Conservation (phyloP, 2,888 invertebrate species). For the Eilema sororculum region DNA sequence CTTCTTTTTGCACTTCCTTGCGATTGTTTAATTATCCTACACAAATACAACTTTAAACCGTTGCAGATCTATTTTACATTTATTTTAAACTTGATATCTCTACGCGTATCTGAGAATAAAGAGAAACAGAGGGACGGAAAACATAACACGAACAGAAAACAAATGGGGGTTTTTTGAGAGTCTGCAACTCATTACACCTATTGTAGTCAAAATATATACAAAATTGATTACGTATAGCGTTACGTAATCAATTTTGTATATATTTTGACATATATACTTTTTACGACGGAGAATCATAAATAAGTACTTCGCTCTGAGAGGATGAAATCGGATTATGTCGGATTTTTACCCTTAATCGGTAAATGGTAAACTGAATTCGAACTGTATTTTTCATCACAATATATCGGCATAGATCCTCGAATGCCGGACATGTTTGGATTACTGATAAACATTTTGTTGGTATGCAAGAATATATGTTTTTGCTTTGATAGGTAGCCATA, state of each 20-base stretch:
- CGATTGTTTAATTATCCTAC: not conserved
- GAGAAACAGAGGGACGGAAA: too few relatives aligned
- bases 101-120: too few relatives aligned
- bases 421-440: not conserved
- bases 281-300: not conserved
- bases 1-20: too few relatives aligned
- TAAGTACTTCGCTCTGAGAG: not conserved
- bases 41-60: not conserved
- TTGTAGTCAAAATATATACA: too few relatives aligned
- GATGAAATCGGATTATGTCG: not conserved
- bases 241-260: not conserved
- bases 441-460: not conserved
- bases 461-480: too few relatives aligned
- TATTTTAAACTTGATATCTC: too few relatives aligned
- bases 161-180: not conserved
- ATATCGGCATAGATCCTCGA: too few relatives aligned
- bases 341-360: conserved; percentile 9
- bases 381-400: not conserved
- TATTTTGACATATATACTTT: not conserved
- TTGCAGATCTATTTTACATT: too few relatives aligned
- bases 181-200: not conserved
- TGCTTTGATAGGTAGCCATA: too few relatives aligned
- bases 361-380: conserved; percentile 2
- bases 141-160: not conserved
- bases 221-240: too few relatives aligned